These are phyloP conservation scores for Anseranas semipalmata DNA, from an alignment of 2,113 vertebrate genomes.

Conservation along the genomic window DNA sequence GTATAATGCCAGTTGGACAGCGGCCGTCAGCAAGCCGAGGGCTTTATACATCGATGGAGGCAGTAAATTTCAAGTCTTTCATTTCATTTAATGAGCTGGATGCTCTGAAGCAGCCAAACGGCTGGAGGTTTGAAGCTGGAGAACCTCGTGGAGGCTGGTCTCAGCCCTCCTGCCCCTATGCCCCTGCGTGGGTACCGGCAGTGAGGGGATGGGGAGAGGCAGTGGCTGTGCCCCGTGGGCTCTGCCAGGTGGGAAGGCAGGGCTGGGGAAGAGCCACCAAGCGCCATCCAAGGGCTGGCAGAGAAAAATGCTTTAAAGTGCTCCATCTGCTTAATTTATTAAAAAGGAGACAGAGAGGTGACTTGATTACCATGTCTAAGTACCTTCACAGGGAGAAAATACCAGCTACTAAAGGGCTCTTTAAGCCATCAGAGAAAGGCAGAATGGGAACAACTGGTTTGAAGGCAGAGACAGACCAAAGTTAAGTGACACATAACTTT, in stretches of 20 bases:
- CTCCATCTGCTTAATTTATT: constrained; percentile 61
- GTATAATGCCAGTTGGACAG: background rate
- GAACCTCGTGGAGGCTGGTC: background rate
- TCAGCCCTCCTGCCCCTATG: background rate
- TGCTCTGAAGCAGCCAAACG: constrained; percentile 35
- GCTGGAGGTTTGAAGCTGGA: background rate
- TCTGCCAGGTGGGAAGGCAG: background rate
- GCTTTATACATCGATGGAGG: constrained; percentile 20
- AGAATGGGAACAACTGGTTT: constrained; percentile 20
- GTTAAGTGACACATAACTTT: background rate
- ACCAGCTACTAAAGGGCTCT: constrained; percentile 35
- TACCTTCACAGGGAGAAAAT: constrained; percentile 52
- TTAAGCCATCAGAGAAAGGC: constrained; percentile 20
- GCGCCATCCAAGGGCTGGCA: background rate
- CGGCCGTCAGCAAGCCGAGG: background rate
- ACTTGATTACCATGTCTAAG: constrained; percentile 64
- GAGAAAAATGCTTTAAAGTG: background rate
- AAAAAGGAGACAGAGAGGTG: constrained; percentile 56
- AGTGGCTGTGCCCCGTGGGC: background rate
- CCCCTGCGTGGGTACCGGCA: rapidly evolving
- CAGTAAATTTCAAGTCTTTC: constrained; percentile 17
- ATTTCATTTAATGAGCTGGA: constrained; percentile 59
- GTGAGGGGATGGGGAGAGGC: background rate
- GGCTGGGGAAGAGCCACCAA: background rate
- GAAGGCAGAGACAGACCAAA: background rate